These are phyloP conservation scores for Laspeyria flexula DNA, from an alignment of 2,888 invertebrate genomes.

Conservation along the genomic window DNA sequence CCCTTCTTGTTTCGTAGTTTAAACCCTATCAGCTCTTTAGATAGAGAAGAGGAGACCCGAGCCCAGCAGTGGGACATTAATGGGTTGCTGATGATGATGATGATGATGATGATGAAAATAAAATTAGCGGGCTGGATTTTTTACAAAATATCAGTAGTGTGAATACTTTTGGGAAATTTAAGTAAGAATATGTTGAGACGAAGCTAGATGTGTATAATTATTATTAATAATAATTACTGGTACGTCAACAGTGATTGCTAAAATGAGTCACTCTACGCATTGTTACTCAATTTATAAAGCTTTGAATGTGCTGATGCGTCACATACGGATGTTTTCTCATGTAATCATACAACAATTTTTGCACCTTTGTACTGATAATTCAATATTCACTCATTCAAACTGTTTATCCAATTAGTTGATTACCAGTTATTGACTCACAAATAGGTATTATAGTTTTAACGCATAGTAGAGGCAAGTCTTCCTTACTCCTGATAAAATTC, in stretches of 20 bases:
- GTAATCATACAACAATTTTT: conserved; percentile 3
- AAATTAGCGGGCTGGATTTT: too few relatives aligned
- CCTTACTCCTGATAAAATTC: too few relatives aligned
- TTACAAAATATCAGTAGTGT: too few relatives aligned
- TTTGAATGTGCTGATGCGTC: conserved; percentile 28
- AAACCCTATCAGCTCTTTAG: too few relatives aligned
- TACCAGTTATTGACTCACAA: not conserved
- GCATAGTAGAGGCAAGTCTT: not conserved
- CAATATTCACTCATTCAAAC: not conserved
- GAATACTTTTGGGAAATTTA: too few relatives aligned
- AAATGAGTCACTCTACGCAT: conserved; percentile 25
- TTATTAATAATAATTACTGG: not conserved
- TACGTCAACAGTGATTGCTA: too few relatives aligned
- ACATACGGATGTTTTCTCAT: conserved; percentile 24
- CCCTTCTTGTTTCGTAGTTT: too few relatives aligned
- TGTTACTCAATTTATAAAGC: conserved; percentile 31
- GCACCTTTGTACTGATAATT: not conserved
- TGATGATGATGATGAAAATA: too few relatives aligned
- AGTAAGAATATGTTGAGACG: too few relatives aligned
- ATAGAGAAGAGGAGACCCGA: too few relatives aligned
- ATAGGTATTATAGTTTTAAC: not conserved
- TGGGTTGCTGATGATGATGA: too few relatives aligned
- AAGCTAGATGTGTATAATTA: not conserved
- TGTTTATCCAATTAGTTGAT: not conserved
- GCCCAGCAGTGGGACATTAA: too few relatives aligned